These are phyloP conservation scores for Acrocephalus arundinaceus DNA, from an alignment of 2,113 vertebrate species.

Conservation along the genomic window DNA sequence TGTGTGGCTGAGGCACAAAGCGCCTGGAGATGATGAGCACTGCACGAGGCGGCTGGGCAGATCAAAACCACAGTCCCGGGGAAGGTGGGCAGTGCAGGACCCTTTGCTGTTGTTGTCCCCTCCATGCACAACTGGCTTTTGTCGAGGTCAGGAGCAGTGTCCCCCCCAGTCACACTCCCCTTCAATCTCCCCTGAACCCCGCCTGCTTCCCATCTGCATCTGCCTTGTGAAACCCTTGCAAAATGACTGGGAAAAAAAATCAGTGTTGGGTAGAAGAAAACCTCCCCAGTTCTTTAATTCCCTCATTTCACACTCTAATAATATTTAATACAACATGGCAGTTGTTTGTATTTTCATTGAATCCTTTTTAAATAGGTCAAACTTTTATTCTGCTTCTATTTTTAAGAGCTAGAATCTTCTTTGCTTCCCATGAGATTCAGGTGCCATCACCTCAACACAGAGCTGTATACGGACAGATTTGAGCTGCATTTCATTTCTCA, in stretches of 20 bases:
- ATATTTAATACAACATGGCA: neutral
- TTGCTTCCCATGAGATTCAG: neutral
- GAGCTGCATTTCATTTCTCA: neutral
- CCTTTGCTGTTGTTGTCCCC: neutral
- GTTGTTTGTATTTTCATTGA: neutral
- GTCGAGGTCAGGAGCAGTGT: neutral
- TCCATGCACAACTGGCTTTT: neutral
- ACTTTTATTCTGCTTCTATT: neutral
- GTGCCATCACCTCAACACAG: neutral
- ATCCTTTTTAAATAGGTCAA: neutral
- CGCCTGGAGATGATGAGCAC: constrained; percentile 42
- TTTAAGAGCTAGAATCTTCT: neutral
- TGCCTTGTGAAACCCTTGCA: neutral
- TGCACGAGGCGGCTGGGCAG: neutral
- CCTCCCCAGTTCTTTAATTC: neutral
- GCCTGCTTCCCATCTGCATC: neutral
- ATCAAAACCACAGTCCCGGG: neutral
- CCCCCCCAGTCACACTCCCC: neutral
- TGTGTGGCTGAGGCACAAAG: constrained; percentile 34
- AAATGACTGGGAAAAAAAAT: neutral
- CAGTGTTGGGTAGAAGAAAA: neutral
- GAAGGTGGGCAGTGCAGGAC: neutral
- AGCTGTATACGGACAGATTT: neutral
- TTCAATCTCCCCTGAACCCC: neutral
- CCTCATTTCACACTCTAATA: neutral